A percentile compares a stretch with the other conserved stretches of the same genome.
Conservation (phyloP, 2,888 invertebrate genomes). For the Oegoconia quadripuncta region DNA sequence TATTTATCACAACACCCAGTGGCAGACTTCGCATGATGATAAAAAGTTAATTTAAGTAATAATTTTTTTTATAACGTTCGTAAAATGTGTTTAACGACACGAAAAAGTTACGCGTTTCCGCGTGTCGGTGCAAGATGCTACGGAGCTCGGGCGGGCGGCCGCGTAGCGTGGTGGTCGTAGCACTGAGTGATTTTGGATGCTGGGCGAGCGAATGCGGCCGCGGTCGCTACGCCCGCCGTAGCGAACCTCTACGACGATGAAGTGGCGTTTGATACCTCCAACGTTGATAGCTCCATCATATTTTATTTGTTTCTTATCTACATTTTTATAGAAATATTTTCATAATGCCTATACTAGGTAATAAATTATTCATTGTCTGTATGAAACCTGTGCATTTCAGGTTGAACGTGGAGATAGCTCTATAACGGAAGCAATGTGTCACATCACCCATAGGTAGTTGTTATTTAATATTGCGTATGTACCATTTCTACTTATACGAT, state of each 20-base stretch:
- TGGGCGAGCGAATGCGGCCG: slow-evolving; percentile 27
- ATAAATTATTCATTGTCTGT: no score
- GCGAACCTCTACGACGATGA: slow-evolving; percentile 25
- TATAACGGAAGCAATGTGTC: no score
- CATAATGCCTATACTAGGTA: no score
- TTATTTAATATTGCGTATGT: no score
- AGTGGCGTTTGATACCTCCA: no score
- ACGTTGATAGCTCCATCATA: no score
- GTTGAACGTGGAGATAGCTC: no score
- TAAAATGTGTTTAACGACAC: slow-evolving; percentile 55
- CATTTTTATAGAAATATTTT: no score
- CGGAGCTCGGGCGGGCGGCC: slow-evolving; percentile 43
- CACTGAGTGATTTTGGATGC: slow-evolving; percentile 43
- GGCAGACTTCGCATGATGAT: slow-evolving; percentile 3
- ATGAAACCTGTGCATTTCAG: no score
- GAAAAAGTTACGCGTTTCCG: slow-evolving; percentile 53
- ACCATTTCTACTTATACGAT: no score
- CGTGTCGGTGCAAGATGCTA: slow-evolving; percentile 24
- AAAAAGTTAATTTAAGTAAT: slow-evolving; percentile 33
- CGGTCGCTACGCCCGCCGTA: slow-evolving; percentile 34
- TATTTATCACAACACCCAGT: slow-evolving; percentile 20
- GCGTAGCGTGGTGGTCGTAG: slow-evolving; percentile 50
- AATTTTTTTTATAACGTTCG: slow-evolving; percentile 49
- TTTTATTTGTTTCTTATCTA: no score
- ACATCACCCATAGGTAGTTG: no score